Base-by-base conservation (phyloP, 1,140 invertebrate species). In the Galleria mellonella region DNA sequence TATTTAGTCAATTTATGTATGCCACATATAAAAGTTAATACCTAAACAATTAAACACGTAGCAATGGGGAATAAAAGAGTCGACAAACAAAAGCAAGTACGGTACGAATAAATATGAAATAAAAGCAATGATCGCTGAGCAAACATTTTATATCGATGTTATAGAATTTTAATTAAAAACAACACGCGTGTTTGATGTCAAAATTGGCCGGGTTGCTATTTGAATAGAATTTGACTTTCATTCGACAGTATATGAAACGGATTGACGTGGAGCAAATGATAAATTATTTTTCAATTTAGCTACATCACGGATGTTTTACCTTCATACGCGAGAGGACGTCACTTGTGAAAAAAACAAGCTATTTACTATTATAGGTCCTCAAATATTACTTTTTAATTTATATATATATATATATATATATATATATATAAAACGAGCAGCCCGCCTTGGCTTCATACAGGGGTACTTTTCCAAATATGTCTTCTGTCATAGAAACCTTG, bases 161-260 rank as follows among this genome's bases (percentile, higher is more conserved):
- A 51, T 56, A 51, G 47, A 56, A 48, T 56, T 55, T 61, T 51
- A 51, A 61, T 61, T 56, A 48, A 56, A 55, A 61, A 35, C 50
- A 40, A 43, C 41, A 55, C 41, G 41, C 40, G 27, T 23, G n/a
- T 50, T 47, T 49, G 37, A 48, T 36, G 55, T 46, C 12, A 39
- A 46, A 32, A 51, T 47, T 47, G 15, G 35, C 9, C 35, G 33
- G 43, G 17, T 17, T 10, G 4, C 6, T 37, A 41, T 51, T 55
- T 40, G 29, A 15, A 49, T 53, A 41, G 32, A 41, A 53, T 51
- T 51, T 59, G 47, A 57, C 46, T 52, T 57, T 37, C 45, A 52
- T 46, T 37, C 35, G 35, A 17, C 15, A n/a, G 5, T 37, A 23
- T 23, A 23, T 37, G 6, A 17, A 37, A 37, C n/a, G 15, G 10